These are phyloP conservation scores for Trachythela sp. DNA, from an alignment of 64 coral and sea anemone genomes.

Conservation along the genomic window DNA sequence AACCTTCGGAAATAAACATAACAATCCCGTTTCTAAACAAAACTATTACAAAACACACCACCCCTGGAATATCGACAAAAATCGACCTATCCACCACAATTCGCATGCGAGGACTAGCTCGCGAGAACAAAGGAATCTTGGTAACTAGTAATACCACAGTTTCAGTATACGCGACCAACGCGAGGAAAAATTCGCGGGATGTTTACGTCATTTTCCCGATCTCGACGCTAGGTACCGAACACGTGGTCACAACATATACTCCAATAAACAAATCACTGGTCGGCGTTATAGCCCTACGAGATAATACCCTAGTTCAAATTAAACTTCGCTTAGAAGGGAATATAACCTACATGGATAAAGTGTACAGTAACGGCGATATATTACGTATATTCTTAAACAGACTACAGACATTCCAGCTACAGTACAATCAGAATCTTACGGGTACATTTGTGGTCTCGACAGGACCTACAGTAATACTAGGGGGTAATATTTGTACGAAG, in stretches of 20 bases:
- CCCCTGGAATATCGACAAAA: background rate
- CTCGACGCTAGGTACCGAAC: background rate
- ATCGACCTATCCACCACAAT: background rate
- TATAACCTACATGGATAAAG: background rate
- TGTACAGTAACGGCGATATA: slow-evolving; percentile 26
- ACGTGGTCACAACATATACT: slow-evolving; percentile 44
- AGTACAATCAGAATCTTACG: background rate
- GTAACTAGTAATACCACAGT: slow-evolving; percentile 17
- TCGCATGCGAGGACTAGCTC: background rate
- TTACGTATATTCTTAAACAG: slow-evolving; percentile 23
- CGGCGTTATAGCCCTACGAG: slow-evolving; percentile 24
- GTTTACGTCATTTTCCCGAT: slow-evolving; percentile 55
- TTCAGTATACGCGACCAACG: slow-evolving; percentile 34
- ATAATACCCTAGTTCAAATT: slow-evolving; percentile 40
- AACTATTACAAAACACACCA: background rate
- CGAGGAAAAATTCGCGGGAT: background rate
- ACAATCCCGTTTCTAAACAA: slow-evolving; percentile 17
- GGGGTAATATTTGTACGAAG: background rate
- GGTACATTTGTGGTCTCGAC: background rate
- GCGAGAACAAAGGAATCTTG: slow-evolving; percentile 51
- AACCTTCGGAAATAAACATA: background rate
- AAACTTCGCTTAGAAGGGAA: slow-evolving; percentile 15
- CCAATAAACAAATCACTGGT: slow-evolving; percentile 24
- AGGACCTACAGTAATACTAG: background rate
- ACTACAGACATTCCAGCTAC: slow-evolving; percentile 52